Conservation (phyloP, 2,888 invertebrate species). For the Hyposoter dolosus region DNA sequence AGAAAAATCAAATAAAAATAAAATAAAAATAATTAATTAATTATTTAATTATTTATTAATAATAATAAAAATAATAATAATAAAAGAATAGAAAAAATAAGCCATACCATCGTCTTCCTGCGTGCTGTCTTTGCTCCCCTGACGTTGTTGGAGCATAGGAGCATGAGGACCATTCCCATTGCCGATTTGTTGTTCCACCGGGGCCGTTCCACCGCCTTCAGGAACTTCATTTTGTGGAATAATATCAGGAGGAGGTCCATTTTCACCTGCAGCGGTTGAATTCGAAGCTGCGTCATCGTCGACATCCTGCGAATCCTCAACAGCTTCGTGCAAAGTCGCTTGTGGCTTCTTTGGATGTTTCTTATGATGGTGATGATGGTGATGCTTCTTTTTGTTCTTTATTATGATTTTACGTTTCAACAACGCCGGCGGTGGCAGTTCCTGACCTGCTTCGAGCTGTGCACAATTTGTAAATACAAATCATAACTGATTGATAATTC, state of each 20-base stretch:
- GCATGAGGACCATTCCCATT: conserved; percentile 88
- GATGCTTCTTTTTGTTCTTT: conserved; percentile 98
- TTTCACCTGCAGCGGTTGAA: conserved; percentile 80
- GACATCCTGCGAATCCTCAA: conserved; percentile 81
- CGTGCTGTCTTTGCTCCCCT: conserved; percentile 93
- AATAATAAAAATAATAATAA: too few relatives aligned
- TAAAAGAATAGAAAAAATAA: too few relatives aligned
- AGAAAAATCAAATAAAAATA: too few relatives aligned
- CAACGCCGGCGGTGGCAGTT: conserved; percentile 94
- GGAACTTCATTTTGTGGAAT: conserved; percentile 80
- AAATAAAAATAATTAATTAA: too few relatives aligned
- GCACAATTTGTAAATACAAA: conserved; percentile 12
- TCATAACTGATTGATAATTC: not conserved
- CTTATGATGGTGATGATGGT: conserved; percentile 91
- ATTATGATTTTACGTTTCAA: conserved; percentile 97
- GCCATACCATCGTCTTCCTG: conserved; percentile 85
- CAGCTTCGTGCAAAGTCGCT: conserved; percentile 83
- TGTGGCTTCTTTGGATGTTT: conserved; percentile 85
- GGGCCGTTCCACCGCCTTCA: conserved; percentile 74
- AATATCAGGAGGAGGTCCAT: conserved; percentile 81
- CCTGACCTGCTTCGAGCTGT: conserved; percentile 89
- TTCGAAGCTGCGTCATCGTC: conserved; percentile 84
- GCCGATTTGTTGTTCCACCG: conserved; percentile 83
- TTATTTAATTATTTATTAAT: too few relatives aligned
- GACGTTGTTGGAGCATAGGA: conserved; percentile 88